Evolutionary conservation across 2,113 vertebrate genomes (phyloP), one percentile per base, ranked within the genome.

Genomic region (Ammodytes marinus): DNA sequence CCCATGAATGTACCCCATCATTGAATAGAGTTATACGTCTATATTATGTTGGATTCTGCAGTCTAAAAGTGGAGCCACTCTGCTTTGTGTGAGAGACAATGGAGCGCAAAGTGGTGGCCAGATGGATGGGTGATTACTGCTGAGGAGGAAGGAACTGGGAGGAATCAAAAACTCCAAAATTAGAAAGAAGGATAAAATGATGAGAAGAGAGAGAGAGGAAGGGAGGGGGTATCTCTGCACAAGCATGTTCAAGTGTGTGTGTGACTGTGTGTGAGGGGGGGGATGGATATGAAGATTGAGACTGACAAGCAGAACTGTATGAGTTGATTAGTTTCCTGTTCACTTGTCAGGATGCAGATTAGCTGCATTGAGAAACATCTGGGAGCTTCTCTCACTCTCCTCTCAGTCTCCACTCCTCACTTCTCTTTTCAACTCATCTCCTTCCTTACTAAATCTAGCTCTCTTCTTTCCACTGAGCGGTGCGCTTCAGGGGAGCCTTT

Each of bases 271-370:
- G 64, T 69, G 55, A 85, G 59, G 61, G 58, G 63, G 46, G 67
- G 35, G 77, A 70, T 7, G 64, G 37, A 70, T 77, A 66, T 77
- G 78, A 81, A 83, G 82, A 85, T 75, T 55, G 77, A 86, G 90
- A 87, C 72, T 88, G 89, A 90, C 89, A 92, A 83, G 82, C 85
- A 86, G 91, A 93, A 88, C 91, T 91, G 88, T 93, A 91, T 69
- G 88, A 82, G 86, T 88, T 94, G 93, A 94, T 94, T 95, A 91
- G 89, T 90, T 93, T 92, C 90, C 88, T 92, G 88, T 86, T 93
- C 88, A 91, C 80, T 91, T 94, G 92, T 94, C 94, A 93, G 88
- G 88, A 95, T 94, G 92, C 90, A 95, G 93, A 95, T 95, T 93
- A 94, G 90, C 91, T 83, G 76, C 88, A 94, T 91, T 89, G 88